These are phyloP conservation scores for Peromyscus eremicus DNA, from an alignment of 2,797 vertebrate species.

Conservation along the genomic window DNA sequence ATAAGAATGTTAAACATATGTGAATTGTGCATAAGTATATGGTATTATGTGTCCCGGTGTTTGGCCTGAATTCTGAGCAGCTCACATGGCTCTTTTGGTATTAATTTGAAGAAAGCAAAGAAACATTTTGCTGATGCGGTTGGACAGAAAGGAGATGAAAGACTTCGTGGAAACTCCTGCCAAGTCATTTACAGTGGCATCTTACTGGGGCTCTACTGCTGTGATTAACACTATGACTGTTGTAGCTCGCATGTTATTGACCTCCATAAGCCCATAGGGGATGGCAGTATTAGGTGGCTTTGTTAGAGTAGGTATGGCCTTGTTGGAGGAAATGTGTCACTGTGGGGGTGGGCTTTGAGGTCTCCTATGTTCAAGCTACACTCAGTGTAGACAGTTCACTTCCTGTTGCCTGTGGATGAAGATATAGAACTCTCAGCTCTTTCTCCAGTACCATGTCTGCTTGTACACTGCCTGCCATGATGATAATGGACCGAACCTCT, in stretches of 20 bases:
- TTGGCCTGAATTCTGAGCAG: neutral
- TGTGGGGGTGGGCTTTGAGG: neutral
- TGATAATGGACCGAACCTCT: neutral
- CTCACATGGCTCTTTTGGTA: neutral
- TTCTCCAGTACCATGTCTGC: neutral
- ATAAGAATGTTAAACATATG: neutral
- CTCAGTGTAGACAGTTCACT: neutral
- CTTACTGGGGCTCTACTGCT: neutral
- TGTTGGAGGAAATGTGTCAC: too few species aligned
- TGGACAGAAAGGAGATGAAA: neutral
- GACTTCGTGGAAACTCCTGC: neutral
- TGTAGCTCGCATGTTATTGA: neutral
- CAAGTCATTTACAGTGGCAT: neutral
- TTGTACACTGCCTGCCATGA: neutral
- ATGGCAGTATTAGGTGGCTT: neutral
- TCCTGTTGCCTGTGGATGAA: neutral
- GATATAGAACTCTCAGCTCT: neutral
- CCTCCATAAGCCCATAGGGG: neutral
- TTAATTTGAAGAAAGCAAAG: slow-evolving; percentile 19
- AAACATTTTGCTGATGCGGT: neutral
- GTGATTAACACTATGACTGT: neutral
- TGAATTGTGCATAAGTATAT: neutral
- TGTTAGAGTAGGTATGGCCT: neutral
- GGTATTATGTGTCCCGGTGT: neutral
- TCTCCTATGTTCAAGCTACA: neutral